phyloP scores from a whole-genome alignment of 64 coral and sea anemone species.

The Porites lutea region DNA sequence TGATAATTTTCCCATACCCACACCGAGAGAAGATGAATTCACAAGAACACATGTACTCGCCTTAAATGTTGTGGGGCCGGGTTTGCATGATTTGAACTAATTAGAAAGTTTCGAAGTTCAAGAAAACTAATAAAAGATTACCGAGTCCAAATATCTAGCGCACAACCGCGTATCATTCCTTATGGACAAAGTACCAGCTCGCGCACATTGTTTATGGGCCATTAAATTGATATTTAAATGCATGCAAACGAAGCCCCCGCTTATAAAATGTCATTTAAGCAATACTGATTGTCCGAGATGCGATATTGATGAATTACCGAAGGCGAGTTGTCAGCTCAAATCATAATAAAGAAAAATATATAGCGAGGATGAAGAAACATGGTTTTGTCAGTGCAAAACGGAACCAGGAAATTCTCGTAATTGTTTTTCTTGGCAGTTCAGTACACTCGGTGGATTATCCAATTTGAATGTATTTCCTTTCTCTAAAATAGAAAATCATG shows the following conservation, averaged over 20 bases:
- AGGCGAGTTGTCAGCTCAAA: conserved; percentile 29
- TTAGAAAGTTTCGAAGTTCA: not conserved
- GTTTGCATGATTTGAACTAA: not conserved
- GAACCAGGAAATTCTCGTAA: not conserved
- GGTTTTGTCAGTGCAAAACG: not conserved
- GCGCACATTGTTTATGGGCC: conserved; percentile 41
- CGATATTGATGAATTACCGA: conserved; percentile 47
- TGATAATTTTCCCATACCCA: conserved; percentile 34
- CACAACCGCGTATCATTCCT: not conserved
- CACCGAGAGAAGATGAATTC: not conserved
- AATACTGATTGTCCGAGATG: conserved; percentile 43
- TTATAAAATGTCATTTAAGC: conserved; percentile 48
- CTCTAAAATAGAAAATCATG: not conserved
- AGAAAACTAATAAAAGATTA: conserved; percentile 11
- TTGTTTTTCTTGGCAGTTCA: not conserved
- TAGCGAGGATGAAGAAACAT: no score
- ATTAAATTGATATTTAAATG: conserved; percentile 66
- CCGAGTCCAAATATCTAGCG: conserved; percentile 10
- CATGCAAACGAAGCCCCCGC: conserved; percentile 34
- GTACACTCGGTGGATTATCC: not conserved
- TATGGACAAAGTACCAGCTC: conserved; percentile 19
- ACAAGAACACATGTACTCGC: not conserved
- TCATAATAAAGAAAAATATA: not conserved
- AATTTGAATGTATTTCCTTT: not conserved
- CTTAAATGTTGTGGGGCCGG: not conserved